Conservation (phyloP, 2,888 invertebrate genomes). For the Dynastes grantii region DNA sequence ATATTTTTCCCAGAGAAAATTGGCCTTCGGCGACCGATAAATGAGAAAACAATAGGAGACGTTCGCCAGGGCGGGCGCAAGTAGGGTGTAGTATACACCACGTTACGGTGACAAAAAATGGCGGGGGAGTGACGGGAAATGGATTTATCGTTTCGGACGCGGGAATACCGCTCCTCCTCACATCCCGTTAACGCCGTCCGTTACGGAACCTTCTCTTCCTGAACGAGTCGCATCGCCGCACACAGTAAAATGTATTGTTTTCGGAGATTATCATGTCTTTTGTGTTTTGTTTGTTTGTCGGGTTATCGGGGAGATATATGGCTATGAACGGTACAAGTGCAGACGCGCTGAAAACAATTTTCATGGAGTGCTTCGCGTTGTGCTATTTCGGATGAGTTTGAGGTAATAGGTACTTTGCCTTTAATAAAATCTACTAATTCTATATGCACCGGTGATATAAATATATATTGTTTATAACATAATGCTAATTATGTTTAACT, state of each 20-base stretch:
- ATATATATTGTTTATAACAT: too few species aligned
- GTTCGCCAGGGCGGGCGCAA: background rate
- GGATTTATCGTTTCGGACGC: conserved; percentile 38
- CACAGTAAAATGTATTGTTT: conserved; percentile 39
- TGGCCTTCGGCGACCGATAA: conserved; percentile 38
- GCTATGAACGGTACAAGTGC: background rate
- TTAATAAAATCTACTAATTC: too few species aligned
- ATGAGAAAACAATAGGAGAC: conserved; percentile 52
- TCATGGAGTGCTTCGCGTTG: background rate
- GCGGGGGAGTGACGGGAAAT: conserved; percentile 27
- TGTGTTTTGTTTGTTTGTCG: conserved; percentile 21
- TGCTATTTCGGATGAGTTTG: background rate
- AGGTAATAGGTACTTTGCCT: too few species aligned
- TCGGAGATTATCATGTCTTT: conserved; percentile 42
- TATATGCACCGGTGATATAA: too few species aligned
- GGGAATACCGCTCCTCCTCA: background rate
- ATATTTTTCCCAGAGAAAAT: conserved; percentile 30
- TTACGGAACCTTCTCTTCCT: conserved; percentile 9
- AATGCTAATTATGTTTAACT: too few species aligned
- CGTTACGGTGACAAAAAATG: conserved; percentile 43
- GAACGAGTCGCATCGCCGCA: conserved; percentile 2
- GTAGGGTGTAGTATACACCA: background rate
- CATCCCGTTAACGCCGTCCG: background rate
- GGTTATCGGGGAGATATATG: conserved; percentile 26
- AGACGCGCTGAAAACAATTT: background rate